Conservation (phyloP, 2,113 vertebrate genomes). For the Hepsetus odoe region DNA sequence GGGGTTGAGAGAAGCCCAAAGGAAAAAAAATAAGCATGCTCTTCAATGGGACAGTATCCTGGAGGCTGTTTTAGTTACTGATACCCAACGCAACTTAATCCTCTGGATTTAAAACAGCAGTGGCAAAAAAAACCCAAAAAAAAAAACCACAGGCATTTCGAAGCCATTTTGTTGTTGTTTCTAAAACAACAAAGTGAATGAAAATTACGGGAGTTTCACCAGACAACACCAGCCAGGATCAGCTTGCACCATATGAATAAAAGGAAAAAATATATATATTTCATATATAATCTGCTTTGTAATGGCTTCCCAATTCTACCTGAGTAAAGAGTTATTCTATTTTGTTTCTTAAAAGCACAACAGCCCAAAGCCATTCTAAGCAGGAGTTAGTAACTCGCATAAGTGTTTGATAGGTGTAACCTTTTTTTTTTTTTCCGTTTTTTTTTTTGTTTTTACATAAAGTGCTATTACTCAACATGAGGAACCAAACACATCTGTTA, state of each 20-base stretch:
- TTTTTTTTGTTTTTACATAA: conserved; percentile 75
- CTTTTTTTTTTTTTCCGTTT: conserved; percentile 65
- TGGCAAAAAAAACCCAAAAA: no score
- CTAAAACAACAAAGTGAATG: background rate
- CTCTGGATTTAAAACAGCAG: background rate
- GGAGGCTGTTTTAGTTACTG: background rate
- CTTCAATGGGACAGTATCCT: conserved; percentile 15
- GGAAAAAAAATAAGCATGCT: conserved; percentile 13
- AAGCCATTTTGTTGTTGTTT: background rate
- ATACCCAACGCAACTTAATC: background rate
- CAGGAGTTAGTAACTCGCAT: conserved; percentile 63
- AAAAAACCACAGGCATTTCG: no score
- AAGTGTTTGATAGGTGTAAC: conserved; percentile 66
- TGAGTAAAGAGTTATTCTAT: conserved; percentile 74
- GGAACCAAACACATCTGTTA: conserved; percentile 65
- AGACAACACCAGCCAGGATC: conserved; percentile 37
- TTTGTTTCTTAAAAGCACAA: conserved; percentile 65
- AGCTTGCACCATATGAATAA: conserved; percentile 55
- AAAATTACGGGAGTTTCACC: conserved; percentile 53
- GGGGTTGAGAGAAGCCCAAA: conserved; percentile 39
- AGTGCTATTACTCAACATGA: conserved; percentile 77
- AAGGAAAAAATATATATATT: conserved; percentile 47
- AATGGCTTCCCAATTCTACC: conserved; percentile 80
- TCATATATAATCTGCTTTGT: conserved; percentile 59
- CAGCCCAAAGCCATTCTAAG: conserved; percentile 75